Base-by-base conservation (phyloP, 2,888 invertebrate genomes). In the Phyllotreta striolata region DNA sequence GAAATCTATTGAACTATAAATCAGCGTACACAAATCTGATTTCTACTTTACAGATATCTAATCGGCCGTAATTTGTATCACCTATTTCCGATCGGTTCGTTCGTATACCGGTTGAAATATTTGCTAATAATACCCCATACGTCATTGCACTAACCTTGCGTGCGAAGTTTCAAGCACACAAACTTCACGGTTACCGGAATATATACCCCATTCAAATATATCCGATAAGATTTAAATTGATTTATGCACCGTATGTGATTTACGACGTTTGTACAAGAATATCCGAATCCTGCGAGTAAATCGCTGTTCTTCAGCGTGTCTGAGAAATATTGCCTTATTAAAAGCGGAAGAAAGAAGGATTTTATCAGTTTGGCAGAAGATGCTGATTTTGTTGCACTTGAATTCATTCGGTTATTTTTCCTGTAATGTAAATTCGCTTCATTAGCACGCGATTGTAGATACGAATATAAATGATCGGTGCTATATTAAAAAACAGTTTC, bases 141-240 rank as follows among this genome's bases (percentile, higher is more conserved):
- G 52, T 52, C 52, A 49, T 47, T 14, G 12, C 14, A 47, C 47
- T 6, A 49, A 34, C 49, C 38, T 52, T 52, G 52, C 52, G 52
- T 52, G 52, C 9, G 12, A 52, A 52, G 35, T 52, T 52, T 52
- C 38, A 12, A 52, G 52, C 38, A 52, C 10, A 52, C 52, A 52
- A 37, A 38, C 38, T 52, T 52, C 10, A 12, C 38, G 38, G 38
- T 38, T 52, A 38, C 52, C 51, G 52, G 52, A 52, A 52, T 38
- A 52, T 52, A 52, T 52, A 52, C 52, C 14, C 10, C 38, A 39
- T 52, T 52, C 38, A 38, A 38, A 52, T 52, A 38, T 39, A 52
- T 52, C 52, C 38, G 52, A 52, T 52, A 52, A 52, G 52, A 52
- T 38, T 52, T 52, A 52, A 52, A 52, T 52, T 52, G 52, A 52